These are phyloP conservation scores for Chironomus tentans DNA, from an alignment of 2,888 invertebrate species.

Conservation along the genomic window DNA sequence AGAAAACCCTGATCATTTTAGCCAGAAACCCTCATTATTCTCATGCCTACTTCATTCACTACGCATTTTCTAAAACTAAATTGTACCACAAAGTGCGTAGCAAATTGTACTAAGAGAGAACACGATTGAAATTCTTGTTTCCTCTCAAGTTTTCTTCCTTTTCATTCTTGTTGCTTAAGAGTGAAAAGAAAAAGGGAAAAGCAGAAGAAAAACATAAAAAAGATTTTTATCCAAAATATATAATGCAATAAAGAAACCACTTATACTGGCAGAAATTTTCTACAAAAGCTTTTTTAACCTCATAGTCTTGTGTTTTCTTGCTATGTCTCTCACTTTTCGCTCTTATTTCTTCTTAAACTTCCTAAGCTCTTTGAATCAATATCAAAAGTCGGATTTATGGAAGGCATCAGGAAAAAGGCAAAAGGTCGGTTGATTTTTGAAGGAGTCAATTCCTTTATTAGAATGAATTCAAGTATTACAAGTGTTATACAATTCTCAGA, in stretches of 20 bases:
- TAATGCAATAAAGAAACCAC: conserved; percentile 25
- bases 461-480: conserved; percentile 5
- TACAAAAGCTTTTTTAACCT: background rate
- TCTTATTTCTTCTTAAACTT: background rate
- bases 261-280: conserved; percentile 12
- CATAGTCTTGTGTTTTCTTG: too few species aligned
- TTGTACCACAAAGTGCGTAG: background rate
- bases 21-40: background rate
- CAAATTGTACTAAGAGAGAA: background rate
- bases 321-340: too few species aligned
- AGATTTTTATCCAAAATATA: conserved; percentile 18
- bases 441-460: background rate
- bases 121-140: too few species aligned
- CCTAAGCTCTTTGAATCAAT: conserved; percentile 7
- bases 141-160: too few species aligned
- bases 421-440: background rate
- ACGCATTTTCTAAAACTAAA: background rate
- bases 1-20: background rate
- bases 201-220: background rate
- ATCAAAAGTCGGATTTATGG: conserved; percentile 1
- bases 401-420: conserved; percentile 1
- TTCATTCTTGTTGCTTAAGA: background rate
- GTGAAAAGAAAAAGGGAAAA: background rate
- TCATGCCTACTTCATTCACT: background rate
- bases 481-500: background rate